Evolutionary conservation across 2,113 vertebrate genomes (phyloP), one percentile per base, ranked within the genome.

Genomic region (Sinocyclocheilus anophthalmus): DNA sequence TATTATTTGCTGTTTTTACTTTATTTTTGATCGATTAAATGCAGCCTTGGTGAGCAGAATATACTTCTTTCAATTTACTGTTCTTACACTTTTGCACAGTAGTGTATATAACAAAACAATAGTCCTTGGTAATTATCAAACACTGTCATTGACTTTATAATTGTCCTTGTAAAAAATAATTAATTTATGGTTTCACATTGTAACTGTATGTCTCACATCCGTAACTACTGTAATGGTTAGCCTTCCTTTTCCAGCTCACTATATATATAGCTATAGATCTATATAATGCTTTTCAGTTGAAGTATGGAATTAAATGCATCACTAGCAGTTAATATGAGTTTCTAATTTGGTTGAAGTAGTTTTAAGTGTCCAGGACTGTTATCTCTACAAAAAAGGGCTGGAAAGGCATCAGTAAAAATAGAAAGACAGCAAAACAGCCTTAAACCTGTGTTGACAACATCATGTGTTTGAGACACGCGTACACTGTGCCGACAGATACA

Each of bases 401-500:
- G 48, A 50, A 3, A 16, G 50, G 4, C 13, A 53, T 53, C 2
- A 69, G 63, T 30, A 30, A 67, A 30, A 67, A 24, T 1, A n/a
- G 18, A 45, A 75, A n/a, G 10, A 75, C 10, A n/a, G 42, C 48
- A 75, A 48, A 45, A 42, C 39, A 75, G 39, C 8, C 22, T 6
- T 50, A 50, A 50, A 50, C 12, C 1, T 26, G 63, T 8, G 70
- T 45, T 75, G 33, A 75, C 39, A 45, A 75, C 70, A 13, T 1
- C 11, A 13, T 20, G 11, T 22, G 39, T 53, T 11, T 81, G 11
- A 81, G 37, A 59, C 39, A 67, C 37, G 26, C 30, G 67, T 61
- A 73, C 30, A 69, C 7, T 48, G 86, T 90, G 72, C 90, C 87
- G 59, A 88, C 72, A 89, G 90, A 90, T 91, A 85, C 78, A 80